phyloP scores from a whole-genome alignment of 2,888 invertebrate genomes.

The Protula sp. region DNA sequence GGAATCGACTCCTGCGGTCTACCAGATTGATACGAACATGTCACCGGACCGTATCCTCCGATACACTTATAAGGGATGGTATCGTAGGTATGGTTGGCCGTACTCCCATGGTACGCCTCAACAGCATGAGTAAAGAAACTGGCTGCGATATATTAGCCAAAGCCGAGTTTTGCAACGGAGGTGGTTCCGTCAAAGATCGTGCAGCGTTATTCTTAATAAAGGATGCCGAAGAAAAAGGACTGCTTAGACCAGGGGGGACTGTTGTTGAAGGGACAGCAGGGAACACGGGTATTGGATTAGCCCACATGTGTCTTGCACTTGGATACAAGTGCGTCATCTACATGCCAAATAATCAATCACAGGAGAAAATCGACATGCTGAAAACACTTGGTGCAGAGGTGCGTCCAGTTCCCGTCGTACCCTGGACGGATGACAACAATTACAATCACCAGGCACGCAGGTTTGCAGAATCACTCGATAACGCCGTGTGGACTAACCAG shows the following conservation, averaged over 20 bases:
- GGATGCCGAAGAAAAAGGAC: constrained; percentile 44
- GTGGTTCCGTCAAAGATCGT: constrained; percentile 53
- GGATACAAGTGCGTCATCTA: constrained; percentile 53
- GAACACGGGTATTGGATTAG: constrained; percentile 53
- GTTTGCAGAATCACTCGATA: constrained; percentile 45
- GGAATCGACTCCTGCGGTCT: too few species aligned
- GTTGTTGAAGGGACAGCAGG: constrained; percentile 54
- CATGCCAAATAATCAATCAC: constrained; percentile 53
- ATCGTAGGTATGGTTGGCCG: constrained; percentile 17
- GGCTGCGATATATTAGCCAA: constrained; percentile 53
- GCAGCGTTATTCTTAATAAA: constrained; percentile 49
- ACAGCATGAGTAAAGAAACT: constrained; percentile 48
- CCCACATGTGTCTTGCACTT: constrained; percentile 51
- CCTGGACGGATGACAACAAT: constrained; percentile 48
- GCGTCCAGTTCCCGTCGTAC: constrained; percentile 44
- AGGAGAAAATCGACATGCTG: constrained; percentile 50
- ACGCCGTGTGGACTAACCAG: constrained; percentile 54
- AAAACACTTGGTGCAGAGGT: constrained; percentile 48
- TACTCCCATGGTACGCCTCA: constrained; percentile 46
- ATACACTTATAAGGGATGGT: background rate
- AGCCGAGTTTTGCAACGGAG: constrained; percentile 53
- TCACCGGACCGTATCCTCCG: background rate
- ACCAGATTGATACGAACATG: too few species aligned
- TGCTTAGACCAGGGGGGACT: constrained; percentile 45
- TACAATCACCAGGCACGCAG: constrained; percentile 49